phyloP scores from a whole-genome alignment of 1,140 invertebrate genomes.

The Trachelipus rathkii region DNA sequence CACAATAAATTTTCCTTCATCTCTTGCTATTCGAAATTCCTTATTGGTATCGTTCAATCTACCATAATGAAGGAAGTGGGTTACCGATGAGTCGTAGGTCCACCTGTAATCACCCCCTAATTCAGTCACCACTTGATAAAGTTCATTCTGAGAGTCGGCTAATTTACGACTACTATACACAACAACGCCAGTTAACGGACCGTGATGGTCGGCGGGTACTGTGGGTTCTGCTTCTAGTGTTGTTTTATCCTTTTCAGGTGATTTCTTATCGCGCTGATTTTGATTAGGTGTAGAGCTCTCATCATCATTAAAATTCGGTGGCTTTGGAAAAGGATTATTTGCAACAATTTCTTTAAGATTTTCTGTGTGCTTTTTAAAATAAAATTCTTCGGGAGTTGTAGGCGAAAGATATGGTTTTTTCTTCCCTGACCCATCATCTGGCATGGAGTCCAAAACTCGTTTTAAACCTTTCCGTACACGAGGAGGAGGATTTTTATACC shows the following conservation, averaged over 20 bases:
- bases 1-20: conserved; percentile 52
- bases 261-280: neutral
- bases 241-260: neutral
- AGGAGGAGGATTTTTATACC: conserved; percentile 31
- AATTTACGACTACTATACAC: conserved; percentile 52
- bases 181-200: conserved; percentile 51
- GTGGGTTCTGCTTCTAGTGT: neutral
- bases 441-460: conserved; percentile 28
- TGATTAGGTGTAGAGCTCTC: neutral
- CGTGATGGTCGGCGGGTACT: conserved; percentile 32
- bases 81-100: conserved; percentile 49
- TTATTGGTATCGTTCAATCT: conserved; percentile 51
- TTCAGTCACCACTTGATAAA: conserved; percentile 50
- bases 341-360: conserved; percentile 40
- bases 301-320: neutral
- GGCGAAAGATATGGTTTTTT: neutral
- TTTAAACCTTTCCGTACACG: conserved; percentile 40
- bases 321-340: conserved; percentile 23
- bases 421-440: conserved; percentile 6
- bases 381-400: conserved; percentile 21
- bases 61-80: conserved; percentile 54
- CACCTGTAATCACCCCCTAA: conserved; percentile 54
- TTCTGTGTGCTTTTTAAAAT: conserved; percentile 43
- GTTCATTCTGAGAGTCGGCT: conserved; percentile 49
- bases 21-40: conserved; percentile 52